These are phyloP conservation scores for Poicephalus meyeri DNA, from an alignment of 2,113 vertebrate genomes.

Conservation along the genomic window DNA sequence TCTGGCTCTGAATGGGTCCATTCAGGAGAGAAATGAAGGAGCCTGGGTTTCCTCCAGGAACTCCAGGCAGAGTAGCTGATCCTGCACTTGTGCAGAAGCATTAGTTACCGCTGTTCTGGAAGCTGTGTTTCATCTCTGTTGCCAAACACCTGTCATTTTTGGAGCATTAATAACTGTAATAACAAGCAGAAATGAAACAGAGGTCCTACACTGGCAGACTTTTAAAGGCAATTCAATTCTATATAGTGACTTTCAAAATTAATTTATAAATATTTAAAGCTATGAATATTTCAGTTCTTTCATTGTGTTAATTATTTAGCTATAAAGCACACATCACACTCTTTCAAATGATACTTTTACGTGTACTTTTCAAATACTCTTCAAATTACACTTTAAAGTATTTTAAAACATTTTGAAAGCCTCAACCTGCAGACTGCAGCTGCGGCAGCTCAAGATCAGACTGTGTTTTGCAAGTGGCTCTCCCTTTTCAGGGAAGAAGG, in stretches of 20 bases:
- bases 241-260: not conserved
- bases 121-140: not conserved
- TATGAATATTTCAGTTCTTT: conserved; percentile 27
- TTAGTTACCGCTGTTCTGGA: not conserved
- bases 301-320: conserved; percentile 55
- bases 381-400: not conserved
- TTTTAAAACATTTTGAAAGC: conserved; percentile 8
- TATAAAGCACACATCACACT: not conserved
- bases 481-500: not conserved
- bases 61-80: not conserved
- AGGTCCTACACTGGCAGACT: not conserved
- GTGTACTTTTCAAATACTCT: not conserved
- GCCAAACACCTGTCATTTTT: conserved; percentile 23
- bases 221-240: conserved; percentile 19
- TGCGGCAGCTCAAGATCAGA: not conserved
- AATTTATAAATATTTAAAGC: conserved; percentile 62
- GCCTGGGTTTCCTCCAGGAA: not conserved
- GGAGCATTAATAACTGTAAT: conserved; percentile 34
- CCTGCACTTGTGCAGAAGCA: not conserved
- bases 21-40: not conserved
- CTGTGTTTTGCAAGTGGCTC: not conserved
- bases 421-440: not conserved
- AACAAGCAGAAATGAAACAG: conserved; percentile 34
- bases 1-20: not conserved
- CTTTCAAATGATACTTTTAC: not conserved